A percentile compares a stretch with the other conserved stretches of the same genome.
These are phyloP conservation scores for Bos indicus DNA, from an alignment of 2,113 vertebrate genomes.

Conservation along the genomic window DNA sequence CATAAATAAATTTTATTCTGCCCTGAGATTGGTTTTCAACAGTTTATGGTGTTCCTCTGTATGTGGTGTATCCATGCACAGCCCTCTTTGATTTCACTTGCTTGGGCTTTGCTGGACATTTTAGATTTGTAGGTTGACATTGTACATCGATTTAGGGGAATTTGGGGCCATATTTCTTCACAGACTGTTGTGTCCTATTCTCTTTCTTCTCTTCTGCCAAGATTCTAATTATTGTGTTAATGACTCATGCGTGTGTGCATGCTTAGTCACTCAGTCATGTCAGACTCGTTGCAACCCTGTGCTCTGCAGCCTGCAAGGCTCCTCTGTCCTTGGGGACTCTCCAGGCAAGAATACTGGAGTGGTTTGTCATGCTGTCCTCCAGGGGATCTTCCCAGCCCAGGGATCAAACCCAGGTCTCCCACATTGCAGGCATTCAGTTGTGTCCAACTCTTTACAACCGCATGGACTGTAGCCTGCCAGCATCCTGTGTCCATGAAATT, in stretches of 20 bases:
- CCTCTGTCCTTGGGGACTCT: neutral
- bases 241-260: neutral
- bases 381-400: neutral
- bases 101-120: neutral
- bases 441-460: neutral
- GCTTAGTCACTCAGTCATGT: neutral
- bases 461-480: neutral
- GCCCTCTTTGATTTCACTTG: neutral
- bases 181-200: neutral
- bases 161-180: neutral
- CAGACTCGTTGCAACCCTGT: accelerated
- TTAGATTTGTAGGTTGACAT: neutral
- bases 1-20: neutral
- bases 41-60: neutral
- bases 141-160: neutral
- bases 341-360: neutral
- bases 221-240: neutral
- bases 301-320: neutral
- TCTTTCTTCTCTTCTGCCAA: neutral
- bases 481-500: neutral
- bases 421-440: neutral
- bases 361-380: neutral
- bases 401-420: neutral
- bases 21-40: neutral
- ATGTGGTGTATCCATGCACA: neutral